phyloP scores from a whole-genome alignment of 2,888 invertebrate species.

The Drosophila lacicola region DNA sequence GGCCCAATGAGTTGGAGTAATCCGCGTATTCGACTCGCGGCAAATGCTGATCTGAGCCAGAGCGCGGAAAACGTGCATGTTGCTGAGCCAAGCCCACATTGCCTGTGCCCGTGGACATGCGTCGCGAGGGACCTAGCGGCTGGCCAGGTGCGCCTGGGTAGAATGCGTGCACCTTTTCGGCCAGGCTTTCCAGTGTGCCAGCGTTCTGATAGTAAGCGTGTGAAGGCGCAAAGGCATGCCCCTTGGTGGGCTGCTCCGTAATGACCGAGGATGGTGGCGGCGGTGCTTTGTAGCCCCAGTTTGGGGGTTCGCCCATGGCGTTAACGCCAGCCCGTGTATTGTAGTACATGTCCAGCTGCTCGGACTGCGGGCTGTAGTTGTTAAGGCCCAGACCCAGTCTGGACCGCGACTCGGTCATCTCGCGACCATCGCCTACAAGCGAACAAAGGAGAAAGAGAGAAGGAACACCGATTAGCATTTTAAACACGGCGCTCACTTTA shows the following conservation, averaged over 20 bases:
- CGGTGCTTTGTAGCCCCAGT: slow-evolving; percentile 85
- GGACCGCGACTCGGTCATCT: slow-evolving; percentile 91
- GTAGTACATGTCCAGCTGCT: slow-evolving; percentile 92
- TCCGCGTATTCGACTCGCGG: slow-evolving; percentile 95
- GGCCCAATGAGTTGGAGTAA: slow-evolving; percentile 90
- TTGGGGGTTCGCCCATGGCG: slow-evolving; percentile 85
- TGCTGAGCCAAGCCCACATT: slow-evolving; percentile 82
- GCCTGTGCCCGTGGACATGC: slow-evolving; percentile 89
- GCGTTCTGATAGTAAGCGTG: slow-evolving; percentile 93
- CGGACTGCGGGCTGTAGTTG: slow-evolving; percentile 88
- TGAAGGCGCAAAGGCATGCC: slow-evolving; percentile 91
- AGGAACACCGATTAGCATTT: slow-evolving; percentile 75
- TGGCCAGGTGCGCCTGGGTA: slow-evolving; percentile 87
- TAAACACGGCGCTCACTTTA: slow-evolving; percentile 76
- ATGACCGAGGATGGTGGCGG: slow-evolving; percentile 91
- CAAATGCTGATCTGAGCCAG: slow-evolving; percentile 96
- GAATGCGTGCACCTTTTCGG: slow-evolving; percentile 96
- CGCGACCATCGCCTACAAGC: slow-evolving; percentile 89
- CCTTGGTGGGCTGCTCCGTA: slow-evolving; percentile 95
- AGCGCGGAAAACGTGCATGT: slow-evolving; percentile 89
- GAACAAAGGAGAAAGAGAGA: slow-evolving; percentile 12
- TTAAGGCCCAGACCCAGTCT: slow-evolving; percentile 90
- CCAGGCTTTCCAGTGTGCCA: slow-evolving; percentile 93
- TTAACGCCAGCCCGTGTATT: slow-evolving; percentile 90
- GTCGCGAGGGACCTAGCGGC: slow-evolving; percentile 85